These are phyloP conservation scores for Egretta garzetta DNA, from an alignment of 2,113 vertebrate species.

Conservation along the genomic window DNA sequence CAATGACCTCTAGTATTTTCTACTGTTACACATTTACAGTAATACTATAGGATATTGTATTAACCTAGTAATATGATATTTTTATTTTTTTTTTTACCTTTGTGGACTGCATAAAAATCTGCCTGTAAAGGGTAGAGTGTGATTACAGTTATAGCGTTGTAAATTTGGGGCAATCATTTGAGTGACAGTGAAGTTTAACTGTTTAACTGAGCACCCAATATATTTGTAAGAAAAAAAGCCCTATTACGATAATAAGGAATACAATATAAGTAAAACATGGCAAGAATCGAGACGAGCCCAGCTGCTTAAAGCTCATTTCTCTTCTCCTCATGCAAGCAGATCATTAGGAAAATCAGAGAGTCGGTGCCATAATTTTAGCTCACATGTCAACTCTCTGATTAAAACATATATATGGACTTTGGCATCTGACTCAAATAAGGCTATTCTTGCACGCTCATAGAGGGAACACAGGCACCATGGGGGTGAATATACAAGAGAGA, in stretches of 20 bases:
- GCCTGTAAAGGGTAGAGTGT: background rate
- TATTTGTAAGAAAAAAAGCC: background rate
- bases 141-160: background rate
- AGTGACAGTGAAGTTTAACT: background rate
- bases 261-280: background rate
- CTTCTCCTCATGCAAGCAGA: background rate
- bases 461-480: background rate
- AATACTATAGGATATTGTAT: background rate
- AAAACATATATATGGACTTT: constrained; percentile 1
- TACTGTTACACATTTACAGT: background rate
- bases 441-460: background rate
- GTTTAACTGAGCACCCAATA: background rate
- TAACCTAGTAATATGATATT: background rate
- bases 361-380: background rate
- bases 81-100: background rate
- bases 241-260: background rate
- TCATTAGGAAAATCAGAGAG: background rate
- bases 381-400: background rate
- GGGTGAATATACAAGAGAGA: background rate
- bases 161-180: constrained; percentile 17
- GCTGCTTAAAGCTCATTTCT: constrained; percentile 13
- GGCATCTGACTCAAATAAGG: background rate
- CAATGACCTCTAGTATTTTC: background rate
- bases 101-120: background rate
- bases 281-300: constrained; percentile 6